Base-by-base conservation (phyloP, 1,140 invertebrate species). In the Microplitis mediator region DNA sequence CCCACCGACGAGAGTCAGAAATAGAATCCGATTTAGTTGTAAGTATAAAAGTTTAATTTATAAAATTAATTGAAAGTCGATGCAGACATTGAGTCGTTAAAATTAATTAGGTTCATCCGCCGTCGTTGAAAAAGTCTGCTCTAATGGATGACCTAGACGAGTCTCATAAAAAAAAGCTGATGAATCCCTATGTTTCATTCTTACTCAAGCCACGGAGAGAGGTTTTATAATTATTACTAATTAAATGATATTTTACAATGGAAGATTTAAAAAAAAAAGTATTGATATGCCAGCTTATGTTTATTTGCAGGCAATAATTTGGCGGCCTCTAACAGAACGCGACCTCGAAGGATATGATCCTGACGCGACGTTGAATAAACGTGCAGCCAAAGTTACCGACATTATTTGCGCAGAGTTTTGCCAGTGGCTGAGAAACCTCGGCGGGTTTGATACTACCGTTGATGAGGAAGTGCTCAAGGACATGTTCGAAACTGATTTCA, bases 401-500 rank as follows among this genome's bases (percentile, higher is more conserved):
- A 71, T 71, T 69, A 86, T 87, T 75, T 87, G 85, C 9, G 81
- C 82, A 65, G 89, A 91, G 60, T 91, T 91, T 75, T 90, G 89
- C 69, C 84, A 89, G 2, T 92, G 91, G 91, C 83, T 91, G 78
- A 83, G 85, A 54, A 81, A 73, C 58, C 77, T 90, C 16, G 88
- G 88, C 0, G 82, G 82, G 34, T 82, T 88, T 8, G 88, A 88
- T 13, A 74, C 78, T 36, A 72, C 77, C 2, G 79, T 87, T n/a
- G 85, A 89, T 69, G 86, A 85, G 52, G 80, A 85, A 34, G 80
- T 84, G 32, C 79, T 90, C 9, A 82, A 86, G 51, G 84, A 88
- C 52, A 87, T 90, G 86, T 90, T 90, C 70, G 82, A 89, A 83
- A 88, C 91, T 61, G 89, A 90, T 81, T 91, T 91, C 73, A 87